Conservation (phyloP, 1,140 invertebrate species). For the Nymphalis io region DNA sequence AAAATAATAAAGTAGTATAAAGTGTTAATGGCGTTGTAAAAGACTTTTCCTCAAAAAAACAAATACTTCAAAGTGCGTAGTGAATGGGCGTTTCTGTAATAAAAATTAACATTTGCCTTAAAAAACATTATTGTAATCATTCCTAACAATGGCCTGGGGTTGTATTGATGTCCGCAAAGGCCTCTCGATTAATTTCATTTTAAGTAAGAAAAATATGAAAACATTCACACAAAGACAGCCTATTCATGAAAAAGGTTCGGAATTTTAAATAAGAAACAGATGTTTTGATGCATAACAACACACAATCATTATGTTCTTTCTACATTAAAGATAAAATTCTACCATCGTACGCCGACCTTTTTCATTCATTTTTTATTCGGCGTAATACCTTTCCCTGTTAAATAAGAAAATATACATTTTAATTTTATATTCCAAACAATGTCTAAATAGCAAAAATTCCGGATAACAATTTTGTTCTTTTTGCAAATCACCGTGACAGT, state of each 20-base stretch:
- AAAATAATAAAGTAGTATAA: slow-evolving; percentile 51
- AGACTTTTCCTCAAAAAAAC: slow-evolving; percentile 45
- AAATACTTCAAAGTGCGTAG: slow-evolving; percentile 62
- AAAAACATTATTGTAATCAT: slow-evolving; percentile 73
- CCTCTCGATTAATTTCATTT: slow-evolving; percentile 72
- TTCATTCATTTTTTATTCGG: slow-evolving; percentile 28
- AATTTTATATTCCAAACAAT: neutral
- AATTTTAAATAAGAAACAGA: slow-evolving; percentile 61
- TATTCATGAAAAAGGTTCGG: slow-evolving; percentile 56
- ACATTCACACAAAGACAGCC: slow-evolving; percentile 54
- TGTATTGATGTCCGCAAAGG: slow-evolving; percentile 75
- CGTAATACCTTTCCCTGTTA: slow-evolving; percentile 26
- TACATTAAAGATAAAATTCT: slow-evolving; percentile 37
- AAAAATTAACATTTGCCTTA: slow-evolving; percentile 75
- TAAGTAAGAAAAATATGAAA: slow-evolving; percentile 67
- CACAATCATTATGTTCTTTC: slow-evolving; percentile 38
- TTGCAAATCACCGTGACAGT: no score
- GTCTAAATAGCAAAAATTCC: no score
- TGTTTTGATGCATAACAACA: slow-evolving; percentile 53
- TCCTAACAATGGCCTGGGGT: slow-evolving; percentile 68
- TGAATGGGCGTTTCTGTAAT: slow-evolving; percentile 64
- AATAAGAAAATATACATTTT: slow-evolving; percentile 3
- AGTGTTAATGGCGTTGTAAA: slow-evolving; percentile 45
- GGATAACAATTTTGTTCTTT: no score
- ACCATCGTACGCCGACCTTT: slow-evolving; percentile 18